Evolutionary conservation across 2,888 invertebrate genomes (phyloP), one percentile per base, ranked within the genome.

Genomic region (Drosophila stalkeri): DNA sequence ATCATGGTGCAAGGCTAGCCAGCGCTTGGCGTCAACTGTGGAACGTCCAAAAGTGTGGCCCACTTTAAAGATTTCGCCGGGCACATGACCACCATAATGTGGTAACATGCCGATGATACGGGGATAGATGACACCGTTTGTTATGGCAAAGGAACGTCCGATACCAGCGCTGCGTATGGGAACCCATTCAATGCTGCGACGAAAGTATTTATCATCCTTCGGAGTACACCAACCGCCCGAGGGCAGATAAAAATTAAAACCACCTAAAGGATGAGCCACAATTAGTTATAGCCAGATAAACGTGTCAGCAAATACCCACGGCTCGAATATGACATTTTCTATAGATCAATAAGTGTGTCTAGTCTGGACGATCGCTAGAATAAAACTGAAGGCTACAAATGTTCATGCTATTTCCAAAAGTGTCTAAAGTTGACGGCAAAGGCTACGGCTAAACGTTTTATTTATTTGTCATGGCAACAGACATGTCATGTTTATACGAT

Each of bases 1-100:
- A 55, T 89, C 83, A 27, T 81, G 86, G 61, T 91, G 86, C 64
- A 85, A 55, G 33, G 95, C 94, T 64, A 97, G 93, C 95, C 96
- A 96, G 75, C 95, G 93, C 90, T 96, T 96, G 0, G 96, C 96
- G 89, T 96, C 95, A 81, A 95, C 93, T 0, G 96, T 96, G 89
- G 96, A 96, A 77, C 95, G 95, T 31, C 97, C 97, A 92, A 95
- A 97, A 0, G 97, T 96, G 91, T 95, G 96, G 16, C 97, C 97
- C 92, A 95, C 95, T 18, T 96, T 95, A 92, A 96, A 96, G 80
- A 94, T 94, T 67, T 94, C 94, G 31, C 97, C 97, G 0, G 97
- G 97, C 72, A 97, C 95, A 89, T 97, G 97, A 0, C 97, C 97
- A 4, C 95, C 94, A 92, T 97, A 97, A 92, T 95, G 96, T 0